Conservation (phyloP, 2,113 vertebrate genomes). For the Callaeas wilsoni region DNA sequence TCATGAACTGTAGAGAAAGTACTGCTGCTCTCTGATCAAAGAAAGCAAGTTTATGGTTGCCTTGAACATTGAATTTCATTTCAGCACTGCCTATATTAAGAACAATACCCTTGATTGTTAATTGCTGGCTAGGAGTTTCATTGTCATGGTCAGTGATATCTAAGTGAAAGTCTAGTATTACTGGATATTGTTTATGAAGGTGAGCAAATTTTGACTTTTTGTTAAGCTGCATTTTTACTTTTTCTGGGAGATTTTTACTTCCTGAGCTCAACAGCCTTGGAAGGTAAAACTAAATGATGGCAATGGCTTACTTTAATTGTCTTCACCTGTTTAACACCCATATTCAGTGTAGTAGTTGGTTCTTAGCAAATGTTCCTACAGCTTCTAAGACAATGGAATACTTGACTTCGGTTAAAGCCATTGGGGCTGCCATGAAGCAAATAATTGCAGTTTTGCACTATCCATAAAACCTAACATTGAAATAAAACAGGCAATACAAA, state of each 20-base stretch:
- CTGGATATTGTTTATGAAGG: background rate
- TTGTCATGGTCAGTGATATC: background rate
- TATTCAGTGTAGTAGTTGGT: background rate
- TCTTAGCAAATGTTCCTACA: background rate
- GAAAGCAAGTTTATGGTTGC: background rate
- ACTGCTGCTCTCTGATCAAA: background rate
- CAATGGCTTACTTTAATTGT: background rate
- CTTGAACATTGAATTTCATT: background rate
- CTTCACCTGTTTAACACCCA: background rate
- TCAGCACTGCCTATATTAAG: background rate
- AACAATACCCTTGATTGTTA: background rate
- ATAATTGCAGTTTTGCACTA: background rate
- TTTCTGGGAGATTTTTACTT: background rate
- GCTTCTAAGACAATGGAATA: background rate
- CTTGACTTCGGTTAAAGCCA: background rate
- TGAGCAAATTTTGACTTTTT: background rate
- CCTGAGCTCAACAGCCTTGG: background rate
- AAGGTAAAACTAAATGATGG: background rate
- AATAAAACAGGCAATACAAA: background rate
- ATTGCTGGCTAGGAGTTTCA: rapidly evolving
- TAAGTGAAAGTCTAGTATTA: background rate
- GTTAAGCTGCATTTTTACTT: background rate
- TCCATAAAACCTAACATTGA: background rate
- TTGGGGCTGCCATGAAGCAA: background rate
- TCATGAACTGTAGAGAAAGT: background rate